These are phyloP conservation scores for Mystacornis crossleyi DNA, from an alignment of 2,113 vertebrate species.

Conservation along the genomic window DNA sequence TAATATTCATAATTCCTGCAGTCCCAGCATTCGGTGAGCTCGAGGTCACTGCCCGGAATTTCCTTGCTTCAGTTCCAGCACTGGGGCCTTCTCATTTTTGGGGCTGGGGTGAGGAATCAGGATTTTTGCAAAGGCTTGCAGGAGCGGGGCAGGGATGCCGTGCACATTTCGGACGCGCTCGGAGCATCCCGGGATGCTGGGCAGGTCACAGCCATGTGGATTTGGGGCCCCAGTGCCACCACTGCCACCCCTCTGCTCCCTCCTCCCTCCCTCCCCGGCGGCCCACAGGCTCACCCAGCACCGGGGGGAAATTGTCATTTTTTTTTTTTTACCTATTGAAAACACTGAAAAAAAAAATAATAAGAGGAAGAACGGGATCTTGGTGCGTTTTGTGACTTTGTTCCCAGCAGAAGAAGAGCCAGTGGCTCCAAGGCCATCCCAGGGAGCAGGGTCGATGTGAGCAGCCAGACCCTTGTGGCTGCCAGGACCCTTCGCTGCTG, in stretches of 20 bases:
- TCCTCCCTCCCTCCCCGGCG: accelerated
- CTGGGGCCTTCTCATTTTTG: accelerated
- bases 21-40: accelerated
- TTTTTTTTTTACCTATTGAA: not conserved
- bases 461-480: not conserved
- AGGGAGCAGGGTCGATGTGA: accelerated
- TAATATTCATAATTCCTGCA: not conserved
- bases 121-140: not conserved
- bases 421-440: not conserved
- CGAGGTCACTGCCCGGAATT: accelerated
- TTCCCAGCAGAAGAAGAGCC: not conserved
- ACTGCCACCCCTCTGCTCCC: not conserved
- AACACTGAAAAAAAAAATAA: accelerated
- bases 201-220: accelerated
- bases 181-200: not conserved
- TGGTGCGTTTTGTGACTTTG: accelerated
- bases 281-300: accelerated
- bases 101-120: too few relatives aligned
- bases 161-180: accelerated
- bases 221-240: not conserved
- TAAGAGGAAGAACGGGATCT: accelerated
- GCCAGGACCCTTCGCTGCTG: not conserved
- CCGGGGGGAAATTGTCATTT: not conserved
- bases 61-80: accelerated
- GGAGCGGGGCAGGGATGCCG: accelerated